Evolutionary conservation across 2,113 vertebrate genomes (phyloP), one percentile per base, ranked within the genome.

Genomic region (Microcebus ravelobensis): DNA sequence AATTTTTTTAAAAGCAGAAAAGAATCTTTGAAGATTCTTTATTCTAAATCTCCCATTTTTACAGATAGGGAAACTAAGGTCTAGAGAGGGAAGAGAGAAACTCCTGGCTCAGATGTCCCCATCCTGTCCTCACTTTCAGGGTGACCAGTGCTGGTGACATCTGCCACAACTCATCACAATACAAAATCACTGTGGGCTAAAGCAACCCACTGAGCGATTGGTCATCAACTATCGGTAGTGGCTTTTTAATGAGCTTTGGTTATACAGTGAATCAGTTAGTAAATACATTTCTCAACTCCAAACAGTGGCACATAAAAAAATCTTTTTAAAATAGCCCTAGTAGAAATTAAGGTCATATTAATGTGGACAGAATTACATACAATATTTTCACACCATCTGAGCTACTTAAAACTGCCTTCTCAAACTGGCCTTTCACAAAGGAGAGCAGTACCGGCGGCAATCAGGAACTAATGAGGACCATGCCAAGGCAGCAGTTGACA

Each of bases 321-420:
- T 5, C 15, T 17, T 10, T 80, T 36, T 59, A 48, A 85, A 95
- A 81, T 48, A 96, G 77, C 31, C 81, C 42, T 94, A 48, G 0
- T 76, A 80, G 87, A 91, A 96, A 96, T 87, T 76, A 74, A 77
- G 83, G 50, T 76, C 95, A 80, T 74, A n/a, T 94, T 97, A 88
- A 91, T 65, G 81, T 76, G 79, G 96, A 96, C 34, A 74, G 42
- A 80, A 94, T 59, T 84, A 85, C 14, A 50, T 17, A 85, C 11
- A 83, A 94, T 90, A 70, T 81, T 68, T 95, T 80, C 70, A 95
- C 90, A 93, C 42, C 81, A 92, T 14, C 15, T 45, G 42, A 95
- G 73, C 48, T 76, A 39, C 88, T 98, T 97, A 17, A 85, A 91
- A 91, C 97, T 84, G 79, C 48, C 82, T 96, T 94, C 88, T 90